phyloP scores from a whole-genome alignment of 92 coral and sea anemone genomes.

The Zoanthus sansibaricus region DNA sequence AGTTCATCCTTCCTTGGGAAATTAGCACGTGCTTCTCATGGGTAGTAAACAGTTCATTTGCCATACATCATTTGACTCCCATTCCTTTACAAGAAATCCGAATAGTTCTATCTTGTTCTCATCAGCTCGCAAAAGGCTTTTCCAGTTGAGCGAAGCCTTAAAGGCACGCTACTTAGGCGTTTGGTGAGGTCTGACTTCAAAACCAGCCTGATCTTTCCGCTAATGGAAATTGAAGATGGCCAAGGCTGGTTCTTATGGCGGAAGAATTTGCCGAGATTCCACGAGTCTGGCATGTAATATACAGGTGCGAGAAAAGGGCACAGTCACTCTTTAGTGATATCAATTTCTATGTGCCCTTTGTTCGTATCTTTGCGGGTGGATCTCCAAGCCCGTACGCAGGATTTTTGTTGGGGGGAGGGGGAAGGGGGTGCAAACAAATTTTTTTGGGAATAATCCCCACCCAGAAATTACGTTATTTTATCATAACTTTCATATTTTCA shows the following conservation, averaged over 20 bases:
- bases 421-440: no score
- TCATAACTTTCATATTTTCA: no score
- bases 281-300: conserved; percentile 65
- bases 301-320: conserved; percentile 61
- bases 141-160: conserved; percentile 3
- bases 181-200: conserved; percentile 60
- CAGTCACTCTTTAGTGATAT: conserved; percentile 63
- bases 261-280: conserved; percentile 64
- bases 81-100: background rate
- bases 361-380: background rate
- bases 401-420: no score
- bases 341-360: background rate
- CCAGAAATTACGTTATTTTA: no score
- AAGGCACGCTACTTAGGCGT: conserved; percentile 17
- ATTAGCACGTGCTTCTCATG: background rate
- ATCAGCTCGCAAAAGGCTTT: background rate
- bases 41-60: conserved; percentile 2
- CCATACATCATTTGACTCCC: background rate
- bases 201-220: conserved; percentile 20
- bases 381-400: conserved; percentile 8
- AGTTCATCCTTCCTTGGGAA: background rate
- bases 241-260: conserved; percentile 68
- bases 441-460: no score
- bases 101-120: conserved; percentile 44
- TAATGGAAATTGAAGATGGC: conserved; percentile 56